Percentiles rank a stretch among this genome's conserved stretches.
phyloP scores from a whole-genome alignment of 2,113 vertebrate species.

The Coracopsis vasa region DNA sequence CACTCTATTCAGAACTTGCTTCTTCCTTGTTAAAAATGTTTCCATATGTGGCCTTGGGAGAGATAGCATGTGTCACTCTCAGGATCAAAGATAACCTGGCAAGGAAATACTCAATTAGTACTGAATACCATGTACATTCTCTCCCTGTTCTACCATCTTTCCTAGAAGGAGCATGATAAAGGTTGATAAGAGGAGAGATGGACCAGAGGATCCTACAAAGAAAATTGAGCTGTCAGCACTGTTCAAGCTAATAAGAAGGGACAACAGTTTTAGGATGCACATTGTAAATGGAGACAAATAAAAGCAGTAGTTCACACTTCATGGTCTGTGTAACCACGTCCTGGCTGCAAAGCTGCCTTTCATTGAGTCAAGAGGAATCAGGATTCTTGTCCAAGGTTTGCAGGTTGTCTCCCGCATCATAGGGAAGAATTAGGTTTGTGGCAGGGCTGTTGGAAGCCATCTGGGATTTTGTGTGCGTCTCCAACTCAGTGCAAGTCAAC shows the following conservation, averaged over 20 bases:
- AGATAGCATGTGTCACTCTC: constrained; percentile 39
- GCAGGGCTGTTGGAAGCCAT: not conserved
- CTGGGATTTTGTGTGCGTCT: not conserved
- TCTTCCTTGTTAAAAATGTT: constrained; percentile 73
- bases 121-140: constrained; percentile 14
- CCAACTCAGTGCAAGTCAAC: not conserved
- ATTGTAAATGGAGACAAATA: not conserved
- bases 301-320: constrained; percentile 38
- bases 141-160: not conserved
- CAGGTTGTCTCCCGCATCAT: not conserved
- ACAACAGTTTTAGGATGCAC: not conserved
- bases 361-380: fast-evolving
- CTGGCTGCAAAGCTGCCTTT: not conserved
- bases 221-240: constrained; percentile 17
- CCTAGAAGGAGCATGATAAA: not conserved
- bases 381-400: not conserved
- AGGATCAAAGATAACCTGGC: constrained; percentile 50
- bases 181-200: not conserved
- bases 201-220: not conserved
- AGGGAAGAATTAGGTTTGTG: not conserved
- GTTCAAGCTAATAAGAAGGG: constrained; percentile 4
- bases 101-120: constrained; percentile 49
- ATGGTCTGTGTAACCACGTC: fast-evolving
- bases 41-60: constrained; percentile 68
- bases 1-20: constrained; percentile 71